phyloP scores from a whole-genome alignment of 1,140 invertebrate genomes.

The Amphibalanus amphitrite region DNA sequence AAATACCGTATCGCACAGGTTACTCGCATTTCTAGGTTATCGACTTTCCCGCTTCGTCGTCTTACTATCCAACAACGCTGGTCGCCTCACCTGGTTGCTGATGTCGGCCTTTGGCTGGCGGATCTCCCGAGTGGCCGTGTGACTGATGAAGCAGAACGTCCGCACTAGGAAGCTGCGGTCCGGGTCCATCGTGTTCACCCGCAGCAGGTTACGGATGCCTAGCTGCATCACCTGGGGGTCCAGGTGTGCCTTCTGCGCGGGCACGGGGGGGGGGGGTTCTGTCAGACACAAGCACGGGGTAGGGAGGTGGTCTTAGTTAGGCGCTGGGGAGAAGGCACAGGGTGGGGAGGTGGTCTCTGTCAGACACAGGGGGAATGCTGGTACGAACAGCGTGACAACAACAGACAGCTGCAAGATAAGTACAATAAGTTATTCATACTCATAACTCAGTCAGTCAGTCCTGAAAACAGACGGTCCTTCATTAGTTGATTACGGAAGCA shows the following conservation, averaged over 20 bases:
- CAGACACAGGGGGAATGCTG: neutral
- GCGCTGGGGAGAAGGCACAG: slow-evolving; percentile 1
- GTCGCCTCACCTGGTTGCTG: slow-evolving; percentile 40
- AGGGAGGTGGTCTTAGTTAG: neutral
- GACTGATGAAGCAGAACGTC: slow-evolving; percentile 39
- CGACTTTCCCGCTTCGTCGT: neutral
- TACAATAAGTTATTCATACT: too few relatives aligned
- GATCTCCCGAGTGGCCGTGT: slow-evolving; percentile 36
- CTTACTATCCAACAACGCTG: slow-evolving; percentile 20
- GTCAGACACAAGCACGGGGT: slow-evolving; percentile 1
- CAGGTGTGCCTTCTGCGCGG: slow-evolving; percentile 26
- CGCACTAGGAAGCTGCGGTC: slow-evolving; percentile 35
- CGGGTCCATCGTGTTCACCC: slow-evolving; percentile 32
- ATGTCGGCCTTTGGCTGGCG: slow-evolving; percentile 32
- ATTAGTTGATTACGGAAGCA: too few relatives aligned
- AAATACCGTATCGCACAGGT: too few relatives aligned
- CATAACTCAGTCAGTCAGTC: too few relatives aligned
- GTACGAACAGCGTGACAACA: too few relatives aligned
- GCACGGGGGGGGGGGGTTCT: too few relatives aligned
- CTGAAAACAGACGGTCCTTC: too few relatives aligned
- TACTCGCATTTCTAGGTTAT: too few relatives aligned
- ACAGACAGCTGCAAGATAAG: too few relatives aligned
- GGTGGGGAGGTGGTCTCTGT: slow-evolving; percentile 5
- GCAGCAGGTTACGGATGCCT: slow-evolving; percentile 35
- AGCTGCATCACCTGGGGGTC: slow-evolving; percentile 26